Conservation (phyloP, 2,113 vertebrate genomes). For the Pterocles burchelli region DNA sequence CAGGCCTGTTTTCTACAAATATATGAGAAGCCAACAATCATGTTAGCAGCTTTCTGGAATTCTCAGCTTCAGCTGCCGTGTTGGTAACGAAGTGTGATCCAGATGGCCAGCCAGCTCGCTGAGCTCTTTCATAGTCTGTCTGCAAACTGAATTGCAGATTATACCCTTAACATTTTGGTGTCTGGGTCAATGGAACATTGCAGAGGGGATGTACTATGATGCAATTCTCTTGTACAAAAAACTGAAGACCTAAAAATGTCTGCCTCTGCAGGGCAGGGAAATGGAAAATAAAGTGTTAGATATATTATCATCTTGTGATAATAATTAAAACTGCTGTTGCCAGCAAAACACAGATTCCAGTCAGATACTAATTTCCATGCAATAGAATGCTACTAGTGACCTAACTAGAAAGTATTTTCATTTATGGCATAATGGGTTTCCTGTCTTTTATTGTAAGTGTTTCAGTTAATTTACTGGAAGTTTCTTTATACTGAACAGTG, state of each 20-base stretch:
- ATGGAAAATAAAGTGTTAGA: background rate
- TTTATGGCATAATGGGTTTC: background rate
- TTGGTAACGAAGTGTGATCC: background rate
- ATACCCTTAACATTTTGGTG: background rate
- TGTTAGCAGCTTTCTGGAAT: background rate
- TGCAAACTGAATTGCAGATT: background rate
- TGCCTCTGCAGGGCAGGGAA: background rate
- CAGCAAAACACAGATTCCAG: background rate
- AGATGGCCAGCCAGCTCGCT: background rate
- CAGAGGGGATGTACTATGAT: background rate
- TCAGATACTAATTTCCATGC: background rate
- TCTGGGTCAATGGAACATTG: background rate
- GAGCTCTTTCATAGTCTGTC: background rate
- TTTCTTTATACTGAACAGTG: background rate
- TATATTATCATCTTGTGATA: background rate
- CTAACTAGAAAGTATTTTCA: background rate
- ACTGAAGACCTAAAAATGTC: background rate
- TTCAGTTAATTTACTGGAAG: background rate
- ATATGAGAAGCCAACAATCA: fast-evolving
- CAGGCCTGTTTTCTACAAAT: background rate
- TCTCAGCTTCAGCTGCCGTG: background rate
- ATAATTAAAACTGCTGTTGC: background rate
- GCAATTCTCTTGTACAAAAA: background rate
- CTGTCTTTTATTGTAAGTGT: background rate
- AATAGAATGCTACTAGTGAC: background rate